These are phyloP conservation scores for Drosophila aff. DNA, from an alignment of 1,140 invertebrate genomes.

Conservation along the genomic window DNA sequence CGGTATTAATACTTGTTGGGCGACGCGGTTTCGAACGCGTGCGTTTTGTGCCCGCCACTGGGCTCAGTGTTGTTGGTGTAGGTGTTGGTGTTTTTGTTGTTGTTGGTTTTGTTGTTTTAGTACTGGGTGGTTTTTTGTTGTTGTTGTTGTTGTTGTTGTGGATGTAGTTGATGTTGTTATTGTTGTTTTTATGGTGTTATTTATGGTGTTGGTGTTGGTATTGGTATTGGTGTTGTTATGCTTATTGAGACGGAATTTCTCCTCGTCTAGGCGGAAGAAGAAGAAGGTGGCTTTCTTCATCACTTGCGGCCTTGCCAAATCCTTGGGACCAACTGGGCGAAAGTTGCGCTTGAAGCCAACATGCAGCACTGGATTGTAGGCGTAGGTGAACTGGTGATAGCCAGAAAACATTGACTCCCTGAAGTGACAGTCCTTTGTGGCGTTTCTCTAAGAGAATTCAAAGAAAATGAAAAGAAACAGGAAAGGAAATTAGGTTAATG, in stretches of 20 bases:
- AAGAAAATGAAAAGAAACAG: conserved; percentile 7
- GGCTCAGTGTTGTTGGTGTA: conserved; percentile 45
- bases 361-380: conserved; percentile 61
- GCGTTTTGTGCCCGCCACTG: conserved; percentile 60
- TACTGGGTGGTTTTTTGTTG: conserved; percentile 2
- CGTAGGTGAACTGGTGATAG: conserved; percentile 59
- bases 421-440: conserved; percentile 79
- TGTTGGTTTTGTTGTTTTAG: conserved; percentile 28
- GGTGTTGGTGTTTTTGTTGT: conserved; percentile 9
- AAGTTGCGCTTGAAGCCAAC: conserved; percentile 74
- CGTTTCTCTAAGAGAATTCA: conserved; percentile 62
- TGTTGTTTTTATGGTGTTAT: conserved; percentile 22
- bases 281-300: conserved; percentile 56
- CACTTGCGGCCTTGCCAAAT: conserved; percentile 41
- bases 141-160: conserved; percentile 36
- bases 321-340: conserved; percentile 66
- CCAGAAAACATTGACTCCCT: conserved; percentile 67
- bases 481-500: conserved; percentile 6
- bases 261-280: conserved; percentile 53
- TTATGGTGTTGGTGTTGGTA: conserved; percentile 26
- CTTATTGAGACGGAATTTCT: conserved; percentile 28
- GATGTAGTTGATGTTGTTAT: conserved; percentile 39
- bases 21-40: conserved; percentile 47
- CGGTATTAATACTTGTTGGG: conserved; percentile 80
- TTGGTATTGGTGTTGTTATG: conserved; percentile 22